Evolutionary conservation across 2,888 invertebrate genomes (phyloP).

Genomic region (Pristionchus mayeri): DNA sequence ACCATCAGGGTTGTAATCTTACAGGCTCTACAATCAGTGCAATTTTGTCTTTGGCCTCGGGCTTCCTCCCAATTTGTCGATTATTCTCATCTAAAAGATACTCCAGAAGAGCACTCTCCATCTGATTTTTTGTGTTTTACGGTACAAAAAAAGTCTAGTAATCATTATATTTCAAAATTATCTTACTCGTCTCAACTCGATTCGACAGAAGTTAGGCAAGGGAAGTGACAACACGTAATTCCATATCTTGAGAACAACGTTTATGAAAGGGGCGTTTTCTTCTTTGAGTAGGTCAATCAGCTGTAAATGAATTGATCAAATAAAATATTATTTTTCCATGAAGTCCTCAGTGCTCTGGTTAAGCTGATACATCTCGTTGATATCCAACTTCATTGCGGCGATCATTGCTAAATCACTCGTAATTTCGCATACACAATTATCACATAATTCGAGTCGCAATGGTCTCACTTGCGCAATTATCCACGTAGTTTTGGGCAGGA

Average conservation of each 20-base stretch:
- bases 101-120: background rate
- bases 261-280: background rate
- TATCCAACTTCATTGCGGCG: background rate
- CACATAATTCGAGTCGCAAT: background rate
- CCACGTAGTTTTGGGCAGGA: background rate
- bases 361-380: background rate
- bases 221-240: background rate
- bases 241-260: background rate
- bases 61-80: background rate
- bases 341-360: background rate
- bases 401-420: background rate
- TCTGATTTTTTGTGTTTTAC: background rate
- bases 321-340: background rate
- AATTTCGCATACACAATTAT: background rate
- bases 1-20: no score
- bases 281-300: background rate
- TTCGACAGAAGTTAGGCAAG: background rate
- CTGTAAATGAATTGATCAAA: background rate
- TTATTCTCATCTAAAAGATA: background rate
- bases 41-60: no score
- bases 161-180: background rate
- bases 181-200: background rate
- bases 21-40: no score
- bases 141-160: background rate
- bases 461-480: background rate